A percentile compares a stretch with the other conserved stretches of the same genome.
phyloP scores from a whole-genome alignment of 1,140 invertebrate species.

The Anastrepha obliqua region DNA sequence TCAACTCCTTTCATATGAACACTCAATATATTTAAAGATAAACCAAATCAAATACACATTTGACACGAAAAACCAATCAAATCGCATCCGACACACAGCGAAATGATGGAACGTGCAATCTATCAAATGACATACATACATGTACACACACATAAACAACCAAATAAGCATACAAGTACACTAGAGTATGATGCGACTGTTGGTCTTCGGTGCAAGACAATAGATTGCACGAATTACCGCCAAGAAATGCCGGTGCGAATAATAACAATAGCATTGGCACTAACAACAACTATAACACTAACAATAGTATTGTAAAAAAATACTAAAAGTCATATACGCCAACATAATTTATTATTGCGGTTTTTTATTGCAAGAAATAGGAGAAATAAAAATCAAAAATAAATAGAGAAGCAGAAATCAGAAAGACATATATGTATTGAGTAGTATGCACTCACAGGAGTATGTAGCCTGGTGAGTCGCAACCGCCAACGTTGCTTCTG shows the following conservation, averaged over 20 bases:
- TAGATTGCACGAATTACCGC: not conserved
- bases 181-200: not conserved
- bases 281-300: slow-evolving; percentile 36
- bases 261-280: slow-evolving; percentile 41
- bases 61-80: slow-evolving; percentile 43
- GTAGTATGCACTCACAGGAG: not conserved
- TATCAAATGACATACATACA: slow-evolving; percentile 46
- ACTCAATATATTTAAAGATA: slow-evolving; percentile 34
- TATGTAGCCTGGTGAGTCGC: not conserved
- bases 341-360: slow-evolving; percentile 49
- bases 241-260: slow-evolving; percentile 37
- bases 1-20: not conserved
- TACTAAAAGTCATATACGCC: slow-evolving; percentile 15
- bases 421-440: not conserved
- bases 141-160: not conserved
- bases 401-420: not conserved
- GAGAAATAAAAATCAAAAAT: not conserved
- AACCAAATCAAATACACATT: slow-evolving; percentile 38
- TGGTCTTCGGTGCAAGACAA: slow-evolving; percentile 4
- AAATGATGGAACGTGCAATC: slow-evolving; percentile 48
- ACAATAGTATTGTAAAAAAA: slow-evolving; percentile 29
- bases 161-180: too few relatives aligned
- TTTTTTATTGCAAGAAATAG: slow-evolving; percentile 23
- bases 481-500: slow-evolving; percentile 20
- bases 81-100: not conserved